Evolutionary conservation across 2,113 vertebrate genomes (phyloP), one percentile per base, ranked within the genome.

Genomic region (Orcinus orca): DNA sequence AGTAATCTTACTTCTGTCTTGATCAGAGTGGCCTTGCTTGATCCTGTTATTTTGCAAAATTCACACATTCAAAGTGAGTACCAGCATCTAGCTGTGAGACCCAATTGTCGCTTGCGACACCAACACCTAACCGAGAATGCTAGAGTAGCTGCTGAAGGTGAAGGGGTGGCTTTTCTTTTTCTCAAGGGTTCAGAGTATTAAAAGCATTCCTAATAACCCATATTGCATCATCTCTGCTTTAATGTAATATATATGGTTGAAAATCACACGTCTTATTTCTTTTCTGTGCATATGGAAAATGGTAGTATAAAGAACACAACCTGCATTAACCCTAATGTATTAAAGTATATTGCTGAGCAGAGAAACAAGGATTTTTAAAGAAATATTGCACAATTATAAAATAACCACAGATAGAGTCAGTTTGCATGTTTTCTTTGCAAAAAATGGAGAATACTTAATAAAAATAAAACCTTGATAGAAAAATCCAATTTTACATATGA

Each of bases 331-430:
- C 93, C 0, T 96, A 95, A 86, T 81, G 7, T 93, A 94, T 94
- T 97, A 97, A 97, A 93, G 62, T 76, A 41, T 38, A 93, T 26
- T 62, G 13, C 91, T n/a, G 1, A 97, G 76, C 58, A 88, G 17
- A 89, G 92, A 88, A 87, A 85, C 62, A 71, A 47, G 79, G 92
- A 62, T 88, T 97, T 96, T 96, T 83, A 97, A 97, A 96, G 55
- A 97, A 97, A 97, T 97, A 95, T 93, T 97, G 20, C 1, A 62
- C 20, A 95, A 38, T 81, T 33, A 18, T 86, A 97, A 96, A 81
- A 97, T 97, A 97, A 97, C 25, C 93, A 82, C 10, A 94, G 38
- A 93, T 18, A 79, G 31, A 20, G 12, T 58, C 41, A 53, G 18
- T 88, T 73, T 98, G 26, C 36, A 41, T 77, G 26, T 18, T 81